A percentile compares a stretch with the other conserved stretches of the same genome.
Conservation (phyloP, 2,888 invertebrate species). For the Lapara coniferarum region DNA sequence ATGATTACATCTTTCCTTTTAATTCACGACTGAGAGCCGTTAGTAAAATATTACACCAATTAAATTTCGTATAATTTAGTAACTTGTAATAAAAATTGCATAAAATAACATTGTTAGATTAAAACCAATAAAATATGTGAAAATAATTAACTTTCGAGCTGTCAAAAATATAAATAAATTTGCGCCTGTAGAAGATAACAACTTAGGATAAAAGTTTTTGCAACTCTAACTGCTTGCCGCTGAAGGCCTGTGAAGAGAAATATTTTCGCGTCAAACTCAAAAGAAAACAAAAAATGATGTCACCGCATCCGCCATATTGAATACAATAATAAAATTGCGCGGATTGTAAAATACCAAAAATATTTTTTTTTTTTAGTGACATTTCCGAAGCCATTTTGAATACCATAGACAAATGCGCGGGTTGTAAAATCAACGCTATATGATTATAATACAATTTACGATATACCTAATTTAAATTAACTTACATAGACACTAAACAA, state of each 20-base stretch:
- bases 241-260: slow-evolving; percentile 2
- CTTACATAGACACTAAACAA: too few species aligned
- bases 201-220: neutral
- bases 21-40: too few species aligned
- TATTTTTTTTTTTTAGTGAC: neutral
- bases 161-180: neutral
- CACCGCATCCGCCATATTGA: neutral
- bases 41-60: too few species aligned
- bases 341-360: too few species aligned
- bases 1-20: too few species aligned
- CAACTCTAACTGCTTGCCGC: neutral
- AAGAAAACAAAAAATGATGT: neutral
- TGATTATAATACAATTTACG: too few species aligned
- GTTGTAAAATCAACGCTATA: neutral
- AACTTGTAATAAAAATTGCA: too few species aligned
- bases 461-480: too few species aligned
- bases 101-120: too few species aligned
- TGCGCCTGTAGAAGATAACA: neutral
- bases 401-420: neutral
- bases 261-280: neutral
- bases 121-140: too few species aligned
- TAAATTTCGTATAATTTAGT: too few species aligned
- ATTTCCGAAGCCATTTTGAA: neutral
- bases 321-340: neutral
- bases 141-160: too few species aligned